phyloP scores from a whole-genome alignment of 1,140 invertebrate species.

The Magallana gigas region DNA sequence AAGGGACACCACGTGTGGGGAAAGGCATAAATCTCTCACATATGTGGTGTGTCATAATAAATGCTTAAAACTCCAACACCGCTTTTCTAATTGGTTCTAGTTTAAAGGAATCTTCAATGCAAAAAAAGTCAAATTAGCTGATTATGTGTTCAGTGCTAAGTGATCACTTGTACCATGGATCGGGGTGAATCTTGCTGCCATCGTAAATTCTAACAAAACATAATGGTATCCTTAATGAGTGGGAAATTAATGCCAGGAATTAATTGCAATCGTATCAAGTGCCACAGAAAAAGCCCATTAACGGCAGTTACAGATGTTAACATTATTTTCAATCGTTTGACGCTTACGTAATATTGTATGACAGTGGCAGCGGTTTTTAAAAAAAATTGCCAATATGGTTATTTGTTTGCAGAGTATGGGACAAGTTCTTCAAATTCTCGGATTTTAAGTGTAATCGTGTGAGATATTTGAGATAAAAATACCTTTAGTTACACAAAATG shows the following conservation, averaged over 20 bases:
- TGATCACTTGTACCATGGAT: neutral
- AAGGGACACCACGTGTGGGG: neutral
- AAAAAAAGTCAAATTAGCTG: neutral
- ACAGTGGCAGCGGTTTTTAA: too few relatives aligned
- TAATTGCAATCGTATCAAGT: neutral
- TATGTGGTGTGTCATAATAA: neutral
- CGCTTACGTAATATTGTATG: too few relatives aligned
- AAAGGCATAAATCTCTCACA: neutral
- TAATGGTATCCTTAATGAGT: neutral
- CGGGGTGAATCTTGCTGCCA: neutral
- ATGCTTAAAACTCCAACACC: neutral
- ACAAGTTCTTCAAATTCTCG: too few relatives aligned
- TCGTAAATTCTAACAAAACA: neutral
- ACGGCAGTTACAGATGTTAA: neutral
- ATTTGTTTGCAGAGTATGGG: too few relatives aligned
- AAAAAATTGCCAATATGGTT: too few relatives aligned
- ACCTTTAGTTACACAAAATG: too few relatives aligned
- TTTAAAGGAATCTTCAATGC: neutral
- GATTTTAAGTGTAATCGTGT: too few relatives aligned
- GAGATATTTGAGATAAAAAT: too few relatives aligned
- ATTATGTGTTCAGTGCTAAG: constrained; percentile 9
- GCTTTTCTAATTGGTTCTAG: neutral
- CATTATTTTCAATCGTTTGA: neutral
- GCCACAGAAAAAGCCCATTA: neutral
- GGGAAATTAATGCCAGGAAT: neutral